These are phyloP conservation scores for Enteromius afrohamiltoni DNA, from an alignment of 2,797 vertebrate species.

Conservation along the genomic window DNA sequence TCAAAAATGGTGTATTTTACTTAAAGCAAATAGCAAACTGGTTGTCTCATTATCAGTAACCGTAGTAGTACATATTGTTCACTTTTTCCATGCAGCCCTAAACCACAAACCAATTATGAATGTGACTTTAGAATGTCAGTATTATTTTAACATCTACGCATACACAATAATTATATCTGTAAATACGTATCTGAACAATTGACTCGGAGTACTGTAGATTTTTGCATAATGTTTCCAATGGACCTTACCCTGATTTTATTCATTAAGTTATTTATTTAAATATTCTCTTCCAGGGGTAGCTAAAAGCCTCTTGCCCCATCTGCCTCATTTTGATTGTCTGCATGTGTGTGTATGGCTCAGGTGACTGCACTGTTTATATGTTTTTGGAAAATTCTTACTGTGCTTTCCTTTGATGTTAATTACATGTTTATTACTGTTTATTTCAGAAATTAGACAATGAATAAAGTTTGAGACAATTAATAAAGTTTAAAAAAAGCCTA, in stretches of 20 bases:
- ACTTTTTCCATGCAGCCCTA: neutral
- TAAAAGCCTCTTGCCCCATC: conserved; percentile 33
- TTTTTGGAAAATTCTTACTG: conserved; percentile 38
- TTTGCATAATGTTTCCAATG: neutral
- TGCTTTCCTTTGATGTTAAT: conserved; percentile 41
- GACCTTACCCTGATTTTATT: conserved; percentile 48
- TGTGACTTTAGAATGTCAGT: conserved; percentile 29
- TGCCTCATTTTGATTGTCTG: conserved; percentile 36
- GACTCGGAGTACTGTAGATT: neutral
- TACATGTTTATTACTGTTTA: conserved; percentile 33
- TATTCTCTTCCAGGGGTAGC: conserved; percentile 52
- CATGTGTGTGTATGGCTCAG: conserved; percentile 47
- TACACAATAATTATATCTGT: conserved; percentile 9
- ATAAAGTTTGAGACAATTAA: conserved; percentile 71
- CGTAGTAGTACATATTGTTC: neutral
- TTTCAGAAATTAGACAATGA: conserved; percentile 52
- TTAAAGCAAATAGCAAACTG: neutral
- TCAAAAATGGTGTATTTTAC: neutral
- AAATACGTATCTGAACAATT: neutral
- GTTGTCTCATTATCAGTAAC: neutral
- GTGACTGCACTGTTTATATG: conserved; percentile 61
- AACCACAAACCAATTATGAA: conserved; percentile 3
- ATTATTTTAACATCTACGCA: neutral
- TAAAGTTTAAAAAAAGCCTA: conserved; percentile 64
- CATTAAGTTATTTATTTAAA: conserved; percentile 76